These are phyloP conservation scores for Zosterops lateralis DNA, from an alignment of 2,113 vertebrate genomes.

Conservation along the genomic window DNA sequence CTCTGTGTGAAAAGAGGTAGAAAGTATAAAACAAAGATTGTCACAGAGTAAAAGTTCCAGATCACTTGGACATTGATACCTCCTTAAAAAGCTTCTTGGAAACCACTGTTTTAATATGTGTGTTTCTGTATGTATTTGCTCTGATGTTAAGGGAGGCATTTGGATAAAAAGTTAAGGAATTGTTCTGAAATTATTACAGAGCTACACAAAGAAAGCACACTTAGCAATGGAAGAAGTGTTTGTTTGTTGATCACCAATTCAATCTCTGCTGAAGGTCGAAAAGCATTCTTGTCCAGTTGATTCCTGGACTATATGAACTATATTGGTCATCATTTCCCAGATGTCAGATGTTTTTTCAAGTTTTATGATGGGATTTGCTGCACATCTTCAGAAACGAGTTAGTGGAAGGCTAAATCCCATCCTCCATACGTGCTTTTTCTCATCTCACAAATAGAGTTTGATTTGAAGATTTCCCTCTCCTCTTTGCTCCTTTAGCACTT, in stretches of 20 bases:
- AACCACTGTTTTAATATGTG: not conserved
- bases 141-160: not conserved
- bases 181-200: not conserved
- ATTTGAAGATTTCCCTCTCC: not conserved
- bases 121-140: not conserved
- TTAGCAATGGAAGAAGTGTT: not conserved
- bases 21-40: not conserved
- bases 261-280: rapidly evolving
- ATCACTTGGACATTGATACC: not conserved
- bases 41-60: not conserved
- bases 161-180: not conserved
- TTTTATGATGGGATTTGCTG: constrained; percentile 4
- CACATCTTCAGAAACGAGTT: not conserved
- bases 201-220: not conserved
- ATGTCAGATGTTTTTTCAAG: not conserved
- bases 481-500: not conserved
- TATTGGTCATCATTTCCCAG: not conserved
- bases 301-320: not conserved
- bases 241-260: not conserved
- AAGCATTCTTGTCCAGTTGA: not conserved
- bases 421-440: not conserved
- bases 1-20: not conserved
- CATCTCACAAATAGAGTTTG: not conserved
- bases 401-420: not conserved
- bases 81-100: not conserved